Conservation (phyloP, 2,888 invertebrate species). For the Myathropa florea region DNA sequence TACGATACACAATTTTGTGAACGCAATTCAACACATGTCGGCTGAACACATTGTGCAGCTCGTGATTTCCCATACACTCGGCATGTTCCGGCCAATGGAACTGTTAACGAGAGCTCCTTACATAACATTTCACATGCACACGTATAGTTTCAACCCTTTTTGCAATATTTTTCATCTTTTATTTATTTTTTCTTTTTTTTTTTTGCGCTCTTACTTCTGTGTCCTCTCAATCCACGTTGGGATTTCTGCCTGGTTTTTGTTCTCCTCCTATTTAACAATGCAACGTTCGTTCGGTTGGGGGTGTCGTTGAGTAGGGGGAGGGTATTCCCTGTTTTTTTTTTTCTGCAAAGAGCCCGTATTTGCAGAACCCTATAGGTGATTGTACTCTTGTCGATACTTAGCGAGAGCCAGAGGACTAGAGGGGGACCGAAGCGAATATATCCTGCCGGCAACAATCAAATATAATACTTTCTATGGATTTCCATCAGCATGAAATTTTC, state of each 20-base stretch:
- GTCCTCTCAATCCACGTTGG: not conserved
- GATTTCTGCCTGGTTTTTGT: not conserved
- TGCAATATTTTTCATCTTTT: not conserved
- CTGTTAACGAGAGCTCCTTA: conserved; percentile 21
- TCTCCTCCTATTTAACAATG: not conserved
- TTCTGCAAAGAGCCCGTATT: conserved; percentile 30
- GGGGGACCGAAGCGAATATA: not conserved
- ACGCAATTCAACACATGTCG: conserved; percentile 58
- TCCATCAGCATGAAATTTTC: conserved; percentile 49
- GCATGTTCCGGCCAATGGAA: conserved; percentile 19
- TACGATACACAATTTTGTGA: not conserved
- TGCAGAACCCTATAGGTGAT: conserved; percentile 58
- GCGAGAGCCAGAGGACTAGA: too few species aligned
- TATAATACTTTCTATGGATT: conserved; percentile 61
- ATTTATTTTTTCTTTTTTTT: not conserved
- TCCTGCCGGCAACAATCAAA: conserved; percentile 55
- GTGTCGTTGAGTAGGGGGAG: not conserved
- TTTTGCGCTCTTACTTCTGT: not conserved
- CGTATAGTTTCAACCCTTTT: conserved; percentile 47
- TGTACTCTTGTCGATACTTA: conserved; percentile 61
- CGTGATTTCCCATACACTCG: conserved; percentile 43
- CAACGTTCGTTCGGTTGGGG: not conserved
- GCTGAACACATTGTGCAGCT: conserved; percentile 51
- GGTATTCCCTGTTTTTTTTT: not conserved
- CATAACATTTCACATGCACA: conserved; percentile 29